Conservation (phyloP, 1,140 invertebrate species). For the Eriosoma lanigerum region DNA sequence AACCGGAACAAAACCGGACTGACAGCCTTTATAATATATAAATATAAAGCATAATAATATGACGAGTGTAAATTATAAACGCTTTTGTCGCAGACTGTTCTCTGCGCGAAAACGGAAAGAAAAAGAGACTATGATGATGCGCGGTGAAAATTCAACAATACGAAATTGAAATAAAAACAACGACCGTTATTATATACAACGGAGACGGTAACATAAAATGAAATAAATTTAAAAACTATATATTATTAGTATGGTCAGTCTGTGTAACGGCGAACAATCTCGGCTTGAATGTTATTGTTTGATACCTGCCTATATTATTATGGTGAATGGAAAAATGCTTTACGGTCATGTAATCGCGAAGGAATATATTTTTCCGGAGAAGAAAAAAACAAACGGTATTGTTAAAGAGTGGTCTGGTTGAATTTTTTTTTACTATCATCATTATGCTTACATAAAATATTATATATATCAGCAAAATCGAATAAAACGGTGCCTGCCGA, state of each 20-base stretch:
- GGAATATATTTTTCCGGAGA: not conserved
- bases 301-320: not conserved
- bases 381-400: not conserved
- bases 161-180: not conserved
- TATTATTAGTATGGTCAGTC: not conserved
- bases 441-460: not conserved
- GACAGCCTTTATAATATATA: not conserved
- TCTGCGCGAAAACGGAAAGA: no score
- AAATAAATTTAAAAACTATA: not conserved
- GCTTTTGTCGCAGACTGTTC: not conserved
- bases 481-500: not conserved
- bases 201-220: not conserved
- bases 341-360: not conserved
- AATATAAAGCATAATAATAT: not conserved
- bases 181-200: not conserved
- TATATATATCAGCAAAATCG: not conserved
- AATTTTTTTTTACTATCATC: no score
- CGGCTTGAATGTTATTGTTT: not conserved
- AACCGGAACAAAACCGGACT: constrained; percentile 15
- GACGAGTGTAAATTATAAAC: not conserved
- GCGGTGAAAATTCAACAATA: not conserved
- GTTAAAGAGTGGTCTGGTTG: not conserved
- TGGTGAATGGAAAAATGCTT: not conserved
- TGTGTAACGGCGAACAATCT: not conserved
- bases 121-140: no score